Base-by-base conservation (phyloP, 2,797 vertebrate genomes). In the Enteromius paludinosus region DNA sequence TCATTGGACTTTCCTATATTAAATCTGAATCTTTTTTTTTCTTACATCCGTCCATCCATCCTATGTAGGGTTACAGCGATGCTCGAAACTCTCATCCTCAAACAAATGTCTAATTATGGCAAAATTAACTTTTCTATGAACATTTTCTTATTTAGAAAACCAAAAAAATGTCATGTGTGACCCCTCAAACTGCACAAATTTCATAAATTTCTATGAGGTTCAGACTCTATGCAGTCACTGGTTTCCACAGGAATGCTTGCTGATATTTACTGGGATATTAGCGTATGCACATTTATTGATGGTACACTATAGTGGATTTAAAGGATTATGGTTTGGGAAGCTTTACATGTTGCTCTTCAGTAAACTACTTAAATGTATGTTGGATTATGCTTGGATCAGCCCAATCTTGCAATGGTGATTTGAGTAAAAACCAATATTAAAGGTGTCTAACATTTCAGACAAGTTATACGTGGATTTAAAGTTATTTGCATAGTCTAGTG, bases 401-500 rank as follows among this genome's bases (percentile, higher is more conserved):
- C 35, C 20, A 0, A 45, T 6, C 25, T 14, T 33, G 43, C 52
- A 30, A n/a, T 59, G 3, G 38, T 43, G 25, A 59, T 54, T 56
- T 43, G 35, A 69, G 23, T 11, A 17, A 5, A 28, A 56, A n/a
- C 5, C 15, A 14, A 20, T 35, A 41, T 52, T 66, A 49, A 78
- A 52, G 30, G n/a, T 49, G 14, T 62, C 64, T 78, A 23, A 54
- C 72, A 81, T 87, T 77, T 91, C 83, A 28, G 47, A 49, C 47
- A 79, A 83, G 86, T 82, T 80, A 84, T 41, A 82, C 66, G 64
- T 83, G 74, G 86, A 88, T 82, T 83, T 75, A 88, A 72, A 81
- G 65, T 78, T 59, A 83, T 86, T 83, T 54, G 87, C 89, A 79
- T 88, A 85, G 87, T 90, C 88, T 89, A 87, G 85, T 87, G 87